Conservation (phyloP, 2,888 invertebrate genomes). For the Lycaena phlaeas region DNA sequence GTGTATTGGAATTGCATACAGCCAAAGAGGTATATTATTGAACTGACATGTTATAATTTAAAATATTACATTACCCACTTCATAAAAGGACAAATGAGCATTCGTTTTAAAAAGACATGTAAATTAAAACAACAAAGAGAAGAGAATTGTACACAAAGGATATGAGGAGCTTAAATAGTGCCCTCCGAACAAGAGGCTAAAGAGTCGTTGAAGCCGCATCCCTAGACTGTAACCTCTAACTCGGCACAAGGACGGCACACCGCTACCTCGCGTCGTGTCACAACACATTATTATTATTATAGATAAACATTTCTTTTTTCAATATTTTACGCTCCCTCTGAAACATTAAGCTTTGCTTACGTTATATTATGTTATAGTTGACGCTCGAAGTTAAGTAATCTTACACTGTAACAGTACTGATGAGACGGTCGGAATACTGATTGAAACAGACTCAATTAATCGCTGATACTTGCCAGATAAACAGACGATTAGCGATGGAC, state of each 20-base stretch:
- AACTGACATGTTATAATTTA: too few species aligned
- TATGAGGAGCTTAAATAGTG: not conserved
- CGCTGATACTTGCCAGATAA: too few species aligned
- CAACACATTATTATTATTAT: too few species aligned
- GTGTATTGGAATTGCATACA: not conserved
- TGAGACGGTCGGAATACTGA: too few species aligned
- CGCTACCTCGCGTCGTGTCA: not conserved
- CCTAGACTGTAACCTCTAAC: too few species aligned
- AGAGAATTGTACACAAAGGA: not conserved
- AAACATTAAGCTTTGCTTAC: not conserved
- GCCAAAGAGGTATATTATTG: too few species aligned
- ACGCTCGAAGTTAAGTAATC: not conserved
- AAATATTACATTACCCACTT: not conserved
- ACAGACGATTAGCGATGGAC: too few species aligned
- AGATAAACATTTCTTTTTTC: not conserved
- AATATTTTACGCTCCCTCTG: not conserved
- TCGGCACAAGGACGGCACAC: not conserved
- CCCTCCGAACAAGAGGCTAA: not conserved
- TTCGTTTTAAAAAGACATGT: not conserved
- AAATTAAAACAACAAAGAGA: not conserved
- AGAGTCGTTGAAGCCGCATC: not conserved
- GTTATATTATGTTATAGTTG: not conserved
- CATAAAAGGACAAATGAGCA: not conserved
- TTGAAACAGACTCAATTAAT: too few species aligned
- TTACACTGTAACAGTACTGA: too few species aligned